Evolutionary conservation across 2,797 vertebrate species (phyloP).

Genomic region (Pangasius krempfi): DNA sequence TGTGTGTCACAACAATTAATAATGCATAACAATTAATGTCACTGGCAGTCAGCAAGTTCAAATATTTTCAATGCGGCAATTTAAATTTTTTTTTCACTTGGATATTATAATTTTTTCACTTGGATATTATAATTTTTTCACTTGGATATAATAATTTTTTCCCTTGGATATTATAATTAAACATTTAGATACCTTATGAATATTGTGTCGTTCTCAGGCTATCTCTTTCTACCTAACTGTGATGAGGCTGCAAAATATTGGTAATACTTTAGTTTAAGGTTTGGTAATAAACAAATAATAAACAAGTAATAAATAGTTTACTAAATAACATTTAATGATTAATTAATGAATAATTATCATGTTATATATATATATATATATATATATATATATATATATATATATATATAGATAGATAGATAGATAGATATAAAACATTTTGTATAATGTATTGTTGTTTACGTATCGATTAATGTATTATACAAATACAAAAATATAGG

Average conservation of each 20-base stretch:
- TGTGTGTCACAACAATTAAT: constrained; percentile 5
- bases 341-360: neutral
- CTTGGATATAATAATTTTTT: neutral
- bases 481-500: neutral
- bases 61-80: neutral
- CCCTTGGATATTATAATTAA: neutral
- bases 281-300: neutral
- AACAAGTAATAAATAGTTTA: neutral
- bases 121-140: neutral
- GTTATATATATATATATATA: neutral
- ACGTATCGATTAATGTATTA: neutral
- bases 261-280: neutral
- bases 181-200: neutral
- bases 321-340: neutral
- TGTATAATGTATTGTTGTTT: neutral
- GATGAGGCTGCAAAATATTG: neutral
- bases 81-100: neutral
- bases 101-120: neutral
- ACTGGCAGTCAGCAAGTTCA: constrained; percentile 5
- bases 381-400: no score
- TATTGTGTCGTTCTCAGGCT: neutral
- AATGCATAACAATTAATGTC: constrained; percentile 42
- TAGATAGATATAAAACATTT: neutral
- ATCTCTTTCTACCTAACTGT: neutral
- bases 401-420: no score